Percentiles rank a stretch among this genome's conserved stretches.
Conservation (phyloP, 1,140 invertebrate genomes). For the Chionoecetes opilio region DNA sequence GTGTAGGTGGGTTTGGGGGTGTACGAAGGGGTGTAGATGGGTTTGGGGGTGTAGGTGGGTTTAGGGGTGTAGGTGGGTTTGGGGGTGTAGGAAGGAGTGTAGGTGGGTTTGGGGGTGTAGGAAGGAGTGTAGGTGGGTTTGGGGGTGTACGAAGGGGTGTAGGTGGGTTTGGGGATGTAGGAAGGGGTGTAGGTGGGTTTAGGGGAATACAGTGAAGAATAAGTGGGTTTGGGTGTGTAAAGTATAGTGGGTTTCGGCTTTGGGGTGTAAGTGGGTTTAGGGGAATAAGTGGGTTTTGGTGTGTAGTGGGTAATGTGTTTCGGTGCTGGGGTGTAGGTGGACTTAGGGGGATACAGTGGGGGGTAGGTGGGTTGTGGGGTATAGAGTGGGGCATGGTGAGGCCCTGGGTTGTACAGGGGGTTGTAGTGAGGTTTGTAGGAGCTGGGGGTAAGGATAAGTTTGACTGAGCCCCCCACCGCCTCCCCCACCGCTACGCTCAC, state of each 20-base stretch:
- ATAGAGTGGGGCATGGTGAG: no score
- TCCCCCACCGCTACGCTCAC: not conserved
- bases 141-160: slow-evolving; percentile 44
- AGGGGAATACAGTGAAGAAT: slow-evolving; percentile 14
- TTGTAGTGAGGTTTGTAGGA: slow-evolving; percentile 48
- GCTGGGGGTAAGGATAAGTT: not conserved
- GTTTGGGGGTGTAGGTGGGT: slow-evolving; percentile 36
- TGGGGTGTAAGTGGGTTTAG: slow-evolving; percentile 61
- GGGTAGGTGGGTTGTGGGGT: not conserved
- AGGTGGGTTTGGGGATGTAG: not conserved
- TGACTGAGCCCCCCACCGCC: not conserved
- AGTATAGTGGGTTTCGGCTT: not conserved
- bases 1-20: slow-evolving; percentile 52
- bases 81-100: slow-evolving; percentile 52
- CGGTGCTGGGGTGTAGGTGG: slow-evolving; percentile 34
- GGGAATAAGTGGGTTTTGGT: not conserved
- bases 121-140: not conserved
- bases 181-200: slow-evolving; percentile 62
- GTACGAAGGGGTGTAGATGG: not conserved
- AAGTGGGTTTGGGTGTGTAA: not conserved
- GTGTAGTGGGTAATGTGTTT: not conserved
- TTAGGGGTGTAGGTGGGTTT: slow-evolving; percentile 24
- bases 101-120: slow-evolving; percentile 41
- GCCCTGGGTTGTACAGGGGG: slow-evolving; percentile 21
- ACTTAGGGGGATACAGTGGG: slow-evolving; percentile 25